Percentiles rank a stretch among this genome's conserved stretches.
Evolutionary conservation across 2,888 invertebrate genomes (phyloP).

Genomic region (Podotricha telesiphe): DNA sequence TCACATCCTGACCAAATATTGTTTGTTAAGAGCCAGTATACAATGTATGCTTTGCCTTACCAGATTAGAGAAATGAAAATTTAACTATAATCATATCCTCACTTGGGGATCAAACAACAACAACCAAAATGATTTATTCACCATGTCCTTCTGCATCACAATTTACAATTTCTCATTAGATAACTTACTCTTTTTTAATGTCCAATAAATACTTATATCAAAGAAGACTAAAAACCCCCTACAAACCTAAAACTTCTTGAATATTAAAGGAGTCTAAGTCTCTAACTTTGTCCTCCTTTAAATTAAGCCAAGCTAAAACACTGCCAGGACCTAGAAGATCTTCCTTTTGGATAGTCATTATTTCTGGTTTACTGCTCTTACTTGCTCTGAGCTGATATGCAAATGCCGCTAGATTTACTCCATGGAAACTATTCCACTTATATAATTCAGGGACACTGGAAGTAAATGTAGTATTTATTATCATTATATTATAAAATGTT

Average conservation of each 20-base stretch:
- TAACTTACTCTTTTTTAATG: neutral
- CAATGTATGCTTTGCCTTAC: too few relatives aligned
- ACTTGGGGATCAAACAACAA: too few relatives aligned
- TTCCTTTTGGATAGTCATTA: slow-evolving; percentile 79
- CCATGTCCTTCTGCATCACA: too few relatives aligned
- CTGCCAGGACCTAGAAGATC: slow-evolving; percentile 86
- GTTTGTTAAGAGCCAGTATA: too few relatives aligned
- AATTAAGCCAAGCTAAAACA: slow-evolving; percentile 87
- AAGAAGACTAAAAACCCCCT: slow-evolving; percentile 1
- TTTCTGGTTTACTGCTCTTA: slow-evolving; percentile 87
- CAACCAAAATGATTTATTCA: too few relatives aligned
- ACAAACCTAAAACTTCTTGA: slow-evolving; percentile 84
- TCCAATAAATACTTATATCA: neutral
- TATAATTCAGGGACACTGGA: slow-evolving; percentile 85
- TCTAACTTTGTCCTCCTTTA: slow-evolving; percentile 83
- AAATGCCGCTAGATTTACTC: slow-evolving; percentile 89
- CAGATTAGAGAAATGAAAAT: too few relatives aligned
- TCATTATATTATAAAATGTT: too few relatives aligned
- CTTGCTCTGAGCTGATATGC: slow-evolving; percentile 84
- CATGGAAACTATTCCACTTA: slow-evolving; percentile 91
- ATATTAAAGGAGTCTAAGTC: slow-evolving; percentile 85
- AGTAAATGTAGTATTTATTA: too few relatives aligned
- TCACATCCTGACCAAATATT: too few relatives aligned
- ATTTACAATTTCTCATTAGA: too few relatives aligned
- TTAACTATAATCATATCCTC: too few relatives aligned